These are phyloP conservation scores for Parelbella ahira DNA, from an alignment of 2,888 invertebrate species.

Conservation along the genomic window DNA sequence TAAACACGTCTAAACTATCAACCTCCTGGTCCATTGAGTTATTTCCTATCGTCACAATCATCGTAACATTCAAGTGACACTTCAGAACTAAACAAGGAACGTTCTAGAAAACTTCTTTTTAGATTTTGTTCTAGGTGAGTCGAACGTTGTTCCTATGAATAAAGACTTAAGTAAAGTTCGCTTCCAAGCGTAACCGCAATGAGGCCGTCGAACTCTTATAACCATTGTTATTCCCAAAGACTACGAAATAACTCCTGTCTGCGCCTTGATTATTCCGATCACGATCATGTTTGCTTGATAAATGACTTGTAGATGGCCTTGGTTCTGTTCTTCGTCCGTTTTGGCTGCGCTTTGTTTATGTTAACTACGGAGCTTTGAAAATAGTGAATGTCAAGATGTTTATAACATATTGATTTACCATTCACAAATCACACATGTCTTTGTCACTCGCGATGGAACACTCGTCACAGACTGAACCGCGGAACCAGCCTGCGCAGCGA, in stretches of 20 bases:
- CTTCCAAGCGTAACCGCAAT: slow-evolving; percentile 56
- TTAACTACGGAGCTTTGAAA: no score
- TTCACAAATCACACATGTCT: slow-evolving; percentile 4
- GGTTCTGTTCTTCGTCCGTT: slow-evolving; percentile 22
- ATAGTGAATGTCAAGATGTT: not conserved
- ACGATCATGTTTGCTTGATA: slow-evolving; percentile 53
- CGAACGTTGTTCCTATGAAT: slow-evolving; percentile 9
- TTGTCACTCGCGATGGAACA: slow-evolving; percentile 22
- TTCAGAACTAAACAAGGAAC: no score
- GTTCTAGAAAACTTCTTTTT: no score
- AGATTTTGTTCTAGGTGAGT: slow-evolving; percentile 1
- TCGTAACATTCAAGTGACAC: no score
- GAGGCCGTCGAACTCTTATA: slow-evolving; percentile 67
- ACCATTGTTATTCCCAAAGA: slow-evolving; percentile 73
- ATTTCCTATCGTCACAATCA: slow-evolving; percentile 59
- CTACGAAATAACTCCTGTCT: slow-evolving; percentile 55
- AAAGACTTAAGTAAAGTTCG: slow-evolving; percentile 31
- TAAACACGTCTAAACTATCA: slow-evolving; percentile 67
- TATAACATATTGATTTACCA: no score
- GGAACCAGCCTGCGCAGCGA: slow-evolving; percentile 15
- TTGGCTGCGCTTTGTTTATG: slow-evolving; percentile 1
- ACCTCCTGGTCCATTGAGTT: slow-evolving; percentile 59
- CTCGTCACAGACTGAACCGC: slow-evolving; percentile 22
- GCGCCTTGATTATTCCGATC: slow-evolving; percentile 60
- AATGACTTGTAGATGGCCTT: slow-evolving; percentile 56